Evolutionary conservation across 1,140 invertebrate species (phyloP).

Genomic region (Calephelis nemesis): DNA sequence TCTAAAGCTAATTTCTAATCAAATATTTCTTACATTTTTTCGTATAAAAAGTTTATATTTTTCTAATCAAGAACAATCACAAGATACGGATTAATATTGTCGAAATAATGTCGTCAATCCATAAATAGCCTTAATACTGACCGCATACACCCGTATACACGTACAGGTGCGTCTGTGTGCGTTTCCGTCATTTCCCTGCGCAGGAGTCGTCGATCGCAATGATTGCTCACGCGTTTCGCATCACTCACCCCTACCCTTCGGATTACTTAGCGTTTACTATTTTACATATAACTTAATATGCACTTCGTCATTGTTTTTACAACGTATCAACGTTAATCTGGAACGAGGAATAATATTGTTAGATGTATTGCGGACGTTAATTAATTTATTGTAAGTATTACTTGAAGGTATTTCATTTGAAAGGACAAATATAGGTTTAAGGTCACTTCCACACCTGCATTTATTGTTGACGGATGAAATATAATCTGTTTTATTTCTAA

Average conservation of each 20-base stretch:
- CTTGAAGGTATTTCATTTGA: not conserved
- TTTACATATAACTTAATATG: conserved; percentile 66
- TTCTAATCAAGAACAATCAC: too few relatives aligned
- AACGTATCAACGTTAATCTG: conserved; percentile 37
- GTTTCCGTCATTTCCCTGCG: conserved; percentile 67
- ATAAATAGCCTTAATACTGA: conserved; percentile 7
- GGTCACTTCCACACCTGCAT: too few relatives aligned
- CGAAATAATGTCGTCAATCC: not conserved
- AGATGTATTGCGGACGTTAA: not conserved
- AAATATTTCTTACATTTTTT: too few relatives aligned
- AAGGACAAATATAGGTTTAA: too few relatives aligned
- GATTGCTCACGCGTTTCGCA: conserved; percentile 75
- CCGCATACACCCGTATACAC: conserved; percentile 4
- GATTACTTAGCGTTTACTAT: conserved; percentile 65
- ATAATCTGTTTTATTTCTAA: too few relatives aligned
- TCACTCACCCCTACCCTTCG: conserved; percentile 65
- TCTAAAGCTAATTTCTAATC: too few relatives aligned
- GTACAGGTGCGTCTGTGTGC: conserved; percentile 38
- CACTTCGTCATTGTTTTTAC: conserved; percentile 49
- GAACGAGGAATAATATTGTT: conserved; percentile 4
- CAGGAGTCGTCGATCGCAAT: conserved; percentile 66
- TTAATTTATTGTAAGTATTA: not conserved
- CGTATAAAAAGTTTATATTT: too few relatives aligned
- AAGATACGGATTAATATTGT: too few relatives aligned
- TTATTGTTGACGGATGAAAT: not conserved